phyloP scores from a whole-genome alignment of 2,797 vertebrate genomes.

The Phylloscopus collybita region DNA sequence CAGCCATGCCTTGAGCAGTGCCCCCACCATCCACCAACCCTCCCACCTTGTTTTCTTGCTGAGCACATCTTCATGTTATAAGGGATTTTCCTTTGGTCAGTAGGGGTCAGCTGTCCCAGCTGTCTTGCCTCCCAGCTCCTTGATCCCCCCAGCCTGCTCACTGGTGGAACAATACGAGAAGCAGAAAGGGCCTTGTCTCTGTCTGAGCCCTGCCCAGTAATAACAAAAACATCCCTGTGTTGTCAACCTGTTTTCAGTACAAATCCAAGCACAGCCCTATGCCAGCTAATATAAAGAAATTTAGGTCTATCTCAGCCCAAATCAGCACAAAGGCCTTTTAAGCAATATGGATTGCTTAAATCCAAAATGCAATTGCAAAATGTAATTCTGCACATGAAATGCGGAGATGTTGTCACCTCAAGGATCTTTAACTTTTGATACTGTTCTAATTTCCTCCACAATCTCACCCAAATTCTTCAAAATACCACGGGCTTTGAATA shows the following conservation, averaged over 20 bases:
- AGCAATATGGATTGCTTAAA: not conserved
- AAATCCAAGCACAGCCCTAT: not conserved
- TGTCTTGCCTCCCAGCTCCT: not conserved
- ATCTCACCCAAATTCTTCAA: not conserved
- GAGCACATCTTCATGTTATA: not conserved
- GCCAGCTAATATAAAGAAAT: not conserved
- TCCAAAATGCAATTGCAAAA: too few species aligned
- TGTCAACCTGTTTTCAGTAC: not conserved
- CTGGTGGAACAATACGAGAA: rapidly evolving
- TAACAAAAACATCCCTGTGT: not conserved
- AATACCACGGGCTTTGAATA: not conserved
- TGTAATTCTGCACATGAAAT: not conserved
- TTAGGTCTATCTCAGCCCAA: not conserved
- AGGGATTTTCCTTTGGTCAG: not conserved
- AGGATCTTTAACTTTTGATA: not conserved
- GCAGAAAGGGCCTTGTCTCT: not conserved
- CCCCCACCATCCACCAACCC: not conserved
- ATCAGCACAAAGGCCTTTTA: not conserved
- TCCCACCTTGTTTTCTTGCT: not conserved
- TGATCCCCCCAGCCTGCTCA: not conserved
- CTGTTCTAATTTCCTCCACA: not conserved
- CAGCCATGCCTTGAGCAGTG: not conserved
- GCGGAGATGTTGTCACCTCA: not conserved
- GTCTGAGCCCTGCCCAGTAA: not conserved
- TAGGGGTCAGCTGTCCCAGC: not conserved